A percentile compares a stretch with the other conserved stretches of the same genome.
Evolutionary conservation across 2,797 vertebrate genomes (phyloP).

Genomic region (Halcyon chelicuti): DNA sequence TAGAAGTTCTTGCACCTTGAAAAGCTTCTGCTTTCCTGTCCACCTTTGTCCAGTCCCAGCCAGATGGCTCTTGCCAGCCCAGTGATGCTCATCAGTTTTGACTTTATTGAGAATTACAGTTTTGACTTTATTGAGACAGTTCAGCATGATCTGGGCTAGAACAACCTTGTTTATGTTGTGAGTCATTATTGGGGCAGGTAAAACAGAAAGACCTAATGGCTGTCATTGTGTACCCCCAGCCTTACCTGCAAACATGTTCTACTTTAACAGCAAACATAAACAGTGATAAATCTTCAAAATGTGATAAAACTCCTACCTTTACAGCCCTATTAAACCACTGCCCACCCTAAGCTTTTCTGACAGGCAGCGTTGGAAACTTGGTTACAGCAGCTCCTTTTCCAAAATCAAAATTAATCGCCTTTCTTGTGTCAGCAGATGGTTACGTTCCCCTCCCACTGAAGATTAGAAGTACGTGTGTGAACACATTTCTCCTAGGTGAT

Average conservation of each 20-base stretch:
- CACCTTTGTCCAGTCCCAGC: background rate
- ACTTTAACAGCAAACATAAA: background rate
- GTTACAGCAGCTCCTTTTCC: background rate
- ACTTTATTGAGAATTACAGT: background rate
- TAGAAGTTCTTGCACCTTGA: background rate
- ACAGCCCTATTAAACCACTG: background rate
- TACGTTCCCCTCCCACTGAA: background rate
- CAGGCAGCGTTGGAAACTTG: background rate
- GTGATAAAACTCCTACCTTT: background rate
- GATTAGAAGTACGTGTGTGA: background rate
- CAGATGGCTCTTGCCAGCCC: background rate
- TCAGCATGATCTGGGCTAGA: background rate
- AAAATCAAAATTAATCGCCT: background rate
- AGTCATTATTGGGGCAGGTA: rapidly evolving
- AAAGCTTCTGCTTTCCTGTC: background rate
- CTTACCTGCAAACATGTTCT: background rate
- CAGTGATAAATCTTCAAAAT: background rate
- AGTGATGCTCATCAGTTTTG: background rate
- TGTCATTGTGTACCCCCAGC: background rate
- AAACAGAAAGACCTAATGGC: background rate
- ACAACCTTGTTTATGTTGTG: background rate
- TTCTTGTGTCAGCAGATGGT: background rate
- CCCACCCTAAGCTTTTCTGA: background rate
- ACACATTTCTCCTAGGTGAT: background rate
- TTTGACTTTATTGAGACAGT: background rate